A percentile compares a stretch with the other conserved stretches of the same genome.
phyloP scores from a whole-genome alignment of 2,888 invertebrate genomes.

The Melipona bicolor region DNA sequence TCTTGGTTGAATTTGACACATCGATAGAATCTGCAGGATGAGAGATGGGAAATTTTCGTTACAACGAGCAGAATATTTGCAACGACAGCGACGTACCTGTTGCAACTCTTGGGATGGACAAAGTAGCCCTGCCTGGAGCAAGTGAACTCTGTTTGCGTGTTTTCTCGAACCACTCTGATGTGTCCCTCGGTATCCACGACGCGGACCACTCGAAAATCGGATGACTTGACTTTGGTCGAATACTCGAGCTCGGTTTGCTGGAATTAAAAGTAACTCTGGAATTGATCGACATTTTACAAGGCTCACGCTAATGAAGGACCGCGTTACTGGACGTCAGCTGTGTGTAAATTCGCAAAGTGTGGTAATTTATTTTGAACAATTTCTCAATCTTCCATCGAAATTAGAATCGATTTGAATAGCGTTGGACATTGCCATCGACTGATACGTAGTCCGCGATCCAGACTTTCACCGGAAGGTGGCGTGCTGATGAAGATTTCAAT shows the following conservation, averaged over 20 bases:
- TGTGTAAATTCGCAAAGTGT: neutral
- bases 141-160: constrained; percentile 90
- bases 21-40: constrained; percentile 88
- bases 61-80: neutral
- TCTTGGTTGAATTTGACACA: constrained; percentile 92
- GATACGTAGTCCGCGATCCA: neutral
- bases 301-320: neutral
- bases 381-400: neutral
- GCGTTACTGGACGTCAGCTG: neutral
- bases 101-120: constrained; percentile 91
- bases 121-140: constrained; percentile 92
- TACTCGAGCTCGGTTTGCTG: constrained; percentile 84
- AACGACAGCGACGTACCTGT: constrained; percentile 80
- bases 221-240: constrained; percentile 86
- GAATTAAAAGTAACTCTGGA: constrained; percentile 34
- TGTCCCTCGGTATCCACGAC: constrained; percentile 90
- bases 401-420: neutral
- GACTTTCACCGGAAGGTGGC: neutral
- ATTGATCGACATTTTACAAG: neutral
- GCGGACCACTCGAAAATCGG: constrained; percentile 90
- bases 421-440: constrained; percentile 18
- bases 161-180: constrained; percentile 89
- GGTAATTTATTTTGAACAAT: neutral
- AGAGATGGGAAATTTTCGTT: neutral
- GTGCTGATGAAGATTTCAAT: neutral